Percentiles rank a stretch among this genome's conserved stretches.
Conservation (phyloP, 2,113 vertebrate species). For the Esox niger region DNA sequence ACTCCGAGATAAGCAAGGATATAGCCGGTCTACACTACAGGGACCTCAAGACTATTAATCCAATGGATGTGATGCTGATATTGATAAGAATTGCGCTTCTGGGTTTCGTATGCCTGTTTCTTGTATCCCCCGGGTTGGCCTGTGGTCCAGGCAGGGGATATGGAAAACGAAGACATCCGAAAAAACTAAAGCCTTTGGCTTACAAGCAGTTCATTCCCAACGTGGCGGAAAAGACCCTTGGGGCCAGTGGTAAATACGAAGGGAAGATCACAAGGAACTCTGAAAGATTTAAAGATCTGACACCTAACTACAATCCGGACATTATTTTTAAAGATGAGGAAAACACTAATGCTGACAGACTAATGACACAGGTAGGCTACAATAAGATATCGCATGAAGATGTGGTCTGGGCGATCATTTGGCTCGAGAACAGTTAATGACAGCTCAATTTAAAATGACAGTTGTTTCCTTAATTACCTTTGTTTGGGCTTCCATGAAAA, state of each 20-base stretch:
- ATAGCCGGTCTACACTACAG: constrained; percentile 43
- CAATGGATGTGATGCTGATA: constrained; percentile 77
- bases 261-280: constrained; percentile 88
- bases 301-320: constrained; percentile 90
- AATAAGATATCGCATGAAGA: constrained; percentile 28
- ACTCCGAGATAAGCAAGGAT: constrained; percentile 24
- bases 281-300: constrained; percentile 87
- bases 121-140: constrained; percentile 74
- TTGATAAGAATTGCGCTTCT: constrained; percentile 69
- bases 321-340: constrained; percentile 93
- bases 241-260: constrained; percentile 85
- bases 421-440: background rate
- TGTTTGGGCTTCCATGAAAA: background rate
- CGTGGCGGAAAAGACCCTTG: constrained; percentile 89
- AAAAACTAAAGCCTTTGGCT: constrained; percentile 85
- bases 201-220: constrained; percentile 92
- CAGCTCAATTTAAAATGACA: constrained; percentile 1
- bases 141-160: constrained; percentile 87
- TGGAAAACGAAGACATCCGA: constrained; percentile 83
- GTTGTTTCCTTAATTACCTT: background rate
- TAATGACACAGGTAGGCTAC: constrained; percentile 87
- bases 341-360: constrained; percentile 86
- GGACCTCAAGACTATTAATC: constrained; percentile 45
- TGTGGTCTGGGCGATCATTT: background rate
- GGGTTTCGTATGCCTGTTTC: constrained; percentile 72